These are phyloP conservation scores for Ataeniobius toweri DNA, from an alignment of 2,797 vertebrate species.

Conservation along the genomic window DNA sequence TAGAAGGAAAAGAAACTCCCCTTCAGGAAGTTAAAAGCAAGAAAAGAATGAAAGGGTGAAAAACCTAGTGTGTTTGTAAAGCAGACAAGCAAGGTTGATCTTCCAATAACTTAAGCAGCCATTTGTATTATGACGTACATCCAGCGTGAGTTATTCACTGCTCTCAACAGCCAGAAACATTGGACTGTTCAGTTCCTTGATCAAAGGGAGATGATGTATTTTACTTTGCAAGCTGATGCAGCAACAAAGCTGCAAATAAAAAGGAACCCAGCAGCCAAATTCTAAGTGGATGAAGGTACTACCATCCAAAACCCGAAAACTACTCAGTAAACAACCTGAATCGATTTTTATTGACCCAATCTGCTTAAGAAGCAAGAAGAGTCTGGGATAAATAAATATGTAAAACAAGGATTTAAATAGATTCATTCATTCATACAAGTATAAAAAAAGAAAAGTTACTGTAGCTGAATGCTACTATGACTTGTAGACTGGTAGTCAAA, in stretches of 20 bases:
- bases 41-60: slow-evolving; percentile 1
- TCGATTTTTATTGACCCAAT: neutral
- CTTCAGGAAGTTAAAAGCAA: slow-evolving; percentile 2
- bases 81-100: slow-evolving; percentile 15
- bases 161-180: slow-evolving; percentile 23
- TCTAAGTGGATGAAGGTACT: slow-evolving; percentile 23
- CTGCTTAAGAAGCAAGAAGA: neutral
- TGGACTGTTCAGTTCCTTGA: slow-evolving; percentile 31
- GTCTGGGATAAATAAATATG: neutral
- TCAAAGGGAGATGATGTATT: slow-evolving; percentile 39
- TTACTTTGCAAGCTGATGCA: slow-evolving; percentile 48
- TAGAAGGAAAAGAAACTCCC: slow-evolving; percentile 12
- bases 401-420: neutral
- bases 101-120: slow-evolving; percentile 30
- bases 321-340: neutral
- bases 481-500: neutral
- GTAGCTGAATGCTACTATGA: neutral
- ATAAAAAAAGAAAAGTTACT: neutral
- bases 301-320: slow-evolving; percentile 25
- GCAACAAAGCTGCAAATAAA: slow-evolving; percentile 33
- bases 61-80: slow-evolving; percentile 24
- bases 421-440: neutral
- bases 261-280: slow-evolving; percentile 35
- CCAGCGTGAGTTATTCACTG: slow-evolving; percentile 34
- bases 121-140: slow-evolving; percentile 22